Evolutionary conservation across 2,113 vertebrate genomes (phyloP), one percentile per base, ranked within the genome.

Genomic region (Colistium nudipinnis): DNA sequence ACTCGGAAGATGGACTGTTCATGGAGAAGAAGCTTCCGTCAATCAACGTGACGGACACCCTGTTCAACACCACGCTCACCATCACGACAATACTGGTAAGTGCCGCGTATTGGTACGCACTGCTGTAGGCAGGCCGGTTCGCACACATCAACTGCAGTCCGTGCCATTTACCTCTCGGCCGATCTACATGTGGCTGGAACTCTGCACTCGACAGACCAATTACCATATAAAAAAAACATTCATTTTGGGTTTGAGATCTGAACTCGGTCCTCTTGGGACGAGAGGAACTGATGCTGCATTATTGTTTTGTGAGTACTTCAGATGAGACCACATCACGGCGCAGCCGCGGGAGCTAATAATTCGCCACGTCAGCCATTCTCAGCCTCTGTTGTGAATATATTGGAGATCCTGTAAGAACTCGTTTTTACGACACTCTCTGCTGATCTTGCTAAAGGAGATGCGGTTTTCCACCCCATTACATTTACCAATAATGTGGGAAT

Each of bases 81-180:
- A 93, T 99, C 93, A 99, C 98, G 31, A 99, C 98, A 70, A 98
- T 99, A 90, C 93, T 99, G 93, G 98, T 99, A 93, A 97, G 96
- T 84, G 63, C 11, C 13, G 47, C 16, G 2, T 98, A 90, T 94
- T 98, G 93, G 97, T 98, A 93, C 96, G 95, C 83, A 62, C 11
- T 7, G 38, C 51, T 39, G 49, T 54, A 72, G 19, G n/a, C 70
- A 36, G 39, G 55, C 54, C 1, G 24, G 54, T 17, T 24, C 20
- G 17, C 44, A 59, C 27, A 7, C 55, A 62, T 41, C 62, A 36
- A 44, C 64, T n/a, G 53, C 3, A 17, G 54, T 41, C 44, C 0
- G 3, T 48, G 33, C 22, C 47, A 24, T 66, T 81, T 38, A 28
- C 59, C 74, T 31, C 44, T 19, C 17, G n/a, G 36, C 72, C 70